These are phyloP conservation scores for Dendrocincla fuliginosa DNA, from an alignment of 2,797 vertebrate species.

Conservation along the genomic window DNA sequence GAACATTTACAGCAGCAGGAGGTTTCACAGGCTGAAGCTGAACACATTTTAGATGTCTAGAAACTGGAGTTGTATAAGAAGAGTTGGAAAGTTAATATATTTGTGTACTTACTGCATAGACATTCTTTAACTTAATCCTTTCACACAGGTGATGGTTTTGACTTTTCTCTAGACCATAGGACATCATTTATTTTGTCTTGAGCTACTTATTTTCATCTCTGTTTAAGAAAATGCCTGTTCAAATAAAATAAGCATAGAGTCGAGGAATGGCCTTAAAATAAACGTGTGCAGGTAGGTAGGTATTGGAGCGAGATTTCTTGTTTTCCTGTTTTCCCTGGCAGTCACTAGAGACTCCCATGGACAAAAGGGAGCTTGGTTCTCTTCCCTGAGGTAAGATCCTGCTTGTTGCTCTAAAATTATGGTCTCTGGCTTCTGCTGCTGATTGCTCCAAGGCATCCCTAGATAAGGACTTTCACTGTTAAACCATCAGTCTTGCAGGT, in stretches of 20 bases:
- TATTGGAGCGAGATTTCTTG: not conserved
- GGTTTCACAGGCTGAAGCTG: not conserved
- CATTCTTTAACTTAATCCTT: not conserved
- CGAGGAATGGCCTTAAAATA: not conserved
- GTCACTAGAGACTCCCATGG: not conserved
- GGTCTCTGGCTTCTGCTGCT: not conserved
- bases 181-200: not conserved
- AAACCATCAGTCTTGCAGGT: not conserved
- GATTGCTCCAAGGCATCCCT: not conserved
- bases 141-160: not conserved
- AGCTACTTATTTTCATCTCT: not conserved
- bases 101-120: not conserved
- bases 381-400: not conserved
- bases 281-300: not conserved
- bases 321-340: not conserved
- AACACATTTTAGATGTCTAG: rapidly evolving
- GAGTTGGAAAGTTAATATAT: not conserved
- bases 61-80: not conserved
- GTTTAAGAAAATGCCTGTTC: not conserved
- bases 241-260: not conserved
- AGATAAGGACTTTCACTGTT: not conserved
- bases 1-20: not conserved
- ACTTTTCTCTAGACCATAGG: not conserved
- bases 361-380: not conserved
- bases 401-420: not conserved